phyloP scores from a whole-genome alignment of 2,113 vertebrate species.

The Sinocyclocheilus grahami region DNA sequence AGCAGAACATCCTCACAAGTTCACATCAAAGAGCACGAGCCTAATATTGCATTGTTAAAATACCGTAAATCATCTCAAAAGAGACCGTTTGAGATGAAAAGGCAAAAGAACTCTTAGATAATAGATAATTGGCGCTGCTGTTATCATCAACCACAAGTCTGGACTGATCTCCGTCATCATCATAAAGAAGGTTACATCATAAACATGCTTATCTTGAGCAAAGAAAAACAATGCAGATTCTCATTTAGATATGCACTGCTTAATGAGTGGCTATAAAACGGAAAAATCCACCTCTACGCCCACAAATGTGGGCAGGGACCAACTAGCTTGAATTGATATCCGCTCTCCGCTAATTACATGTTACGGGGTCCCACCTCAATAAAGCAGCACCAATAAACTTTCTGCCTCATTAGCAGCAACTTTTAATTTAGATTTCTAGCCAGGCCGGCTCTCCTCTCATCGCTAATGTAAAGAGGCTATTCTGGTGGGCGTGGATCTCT shows the following conservation, averaged over 20 bases:
- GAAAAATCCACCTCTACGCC: background rate
- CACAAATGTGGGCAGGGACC: conserved; percentile 37
- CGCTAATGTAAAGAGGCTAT: conserved; percentile 38
- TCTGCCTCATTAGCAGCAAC: conserved; percentile 53
- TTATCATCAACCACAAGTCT: background rate
- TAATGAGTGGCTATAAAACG: conserved; percentile 22
- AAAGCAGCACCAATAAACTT: conserved; percentile 50
- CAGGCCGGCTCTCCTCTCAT: conserved; percentile 7
- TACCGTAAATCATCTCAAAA: background rate
- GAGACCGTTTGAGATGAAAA: background rate
- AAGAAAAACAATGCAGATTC: background rate
- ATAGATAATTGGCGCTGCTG: background rate
- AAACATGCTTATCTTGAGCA: background rate
- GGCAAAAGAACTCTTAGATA: background rate
- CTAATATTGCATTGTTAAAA: conserved; percentile 35
- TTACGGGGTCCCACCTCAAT: conserved; percentile 54
- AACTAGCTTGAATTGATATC: conserved; percentile 52
- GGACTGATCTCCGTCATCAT: background rate
- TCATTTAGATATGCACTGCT: background rate
- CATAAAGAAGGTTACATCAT: background rate
- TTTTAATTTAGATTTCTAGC: conserved; percentile 39
- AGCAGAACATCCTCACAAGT: conserved; percentile 31
- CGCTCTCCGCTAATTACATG: conserved; percentile 53
- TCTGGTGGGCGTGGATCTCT: conserved; percentile 39
- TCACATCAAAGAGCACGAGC: conserved; percentile 27